These are phyloP conservation scores for Trachemys scripta DNA, from an alignment of 2,113 vertebrate species.

Conservation along the genomic window DNA sequence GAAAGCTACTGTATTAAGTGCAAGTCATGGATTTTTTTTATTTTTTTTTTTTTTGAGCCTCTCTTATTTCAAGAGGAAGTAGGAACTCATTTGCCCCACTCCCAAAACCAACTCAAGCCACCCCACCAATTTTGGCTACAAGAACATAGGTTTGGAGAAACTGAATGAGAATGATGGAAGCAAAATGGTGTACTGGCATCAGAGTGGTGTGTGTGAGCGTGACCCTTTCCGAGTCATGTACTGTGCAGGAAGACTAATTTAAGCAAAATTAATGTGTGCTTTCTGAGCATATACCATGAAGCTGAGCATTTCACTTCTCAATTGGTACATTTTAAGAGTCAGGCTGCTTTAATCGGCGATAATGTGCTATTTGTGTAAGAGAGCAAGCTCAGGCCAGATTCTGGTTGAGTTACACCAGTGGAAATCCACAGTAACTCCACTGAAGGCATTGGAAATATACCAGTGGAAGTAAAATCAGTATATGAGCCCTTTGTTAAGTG, in stretches of 20 bases:
- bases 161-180: neutral
- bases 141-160: neutral
- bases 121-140: neutral
- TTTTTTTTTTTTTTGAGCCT: neutral
- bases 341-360: neutral
- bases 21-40: neutral
- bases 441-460: neutral
- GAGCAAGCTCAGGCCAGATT: neutral
- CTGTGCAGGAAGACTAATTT: rapidly evolving
- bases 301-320: neutral
- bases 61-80: neutral
- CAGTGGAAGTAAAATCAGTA: neutral
- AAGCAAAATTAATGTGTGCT: neutral
- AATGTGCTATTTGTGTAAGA: neutral
- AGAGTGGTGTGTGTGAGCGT: neutral
- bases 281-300: neutral
- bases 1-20: neutral
- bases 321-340: neutral
- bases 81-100: neutral
- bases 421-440: neutral
- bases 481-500: neutral
- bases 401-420: neutral
- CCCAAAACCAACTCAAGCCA: neutral
- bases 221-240: neutral
- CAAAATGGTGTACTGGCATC: neutral